Conservation (phyloP, 35 echinoderm and acorn worm species). For the Apostichopus parvimensis region DNA sequence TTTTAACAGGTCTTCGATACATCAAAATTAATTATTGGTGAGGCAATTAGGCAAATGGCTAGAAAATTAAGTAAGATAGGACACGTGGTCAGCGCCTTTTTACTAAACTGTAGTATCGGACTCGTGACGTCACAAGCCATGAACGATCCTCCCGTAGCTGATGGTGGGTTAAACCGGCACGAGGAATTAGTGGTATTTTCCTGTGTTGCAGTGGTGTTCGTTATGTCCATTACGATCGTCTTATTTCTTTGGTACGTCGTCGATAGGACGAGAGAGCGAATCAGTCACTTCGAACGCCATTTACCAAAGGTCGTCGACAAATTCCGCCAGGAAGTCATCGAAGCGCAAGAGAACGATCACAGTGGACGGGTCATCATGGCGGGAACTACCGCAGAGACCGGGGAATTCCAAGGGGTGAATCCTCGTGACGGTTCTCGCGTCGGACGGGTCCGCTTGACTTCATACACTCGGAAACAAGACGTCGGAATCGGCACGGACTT, state of each 20-base stretch:
- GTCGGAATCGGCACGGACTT: conserved; percentile 33
- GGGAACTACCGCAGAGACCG: background rate
- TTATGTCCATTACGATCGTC: conserved; percentile 34
- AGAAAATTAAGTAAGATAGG: no score
- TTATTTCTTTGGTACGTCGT: conserved; percentile 47
- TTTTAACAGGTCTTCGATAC: no score
- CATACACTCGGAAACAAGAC: conserved; percentile 37
- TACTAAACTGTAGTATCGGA: background rate
- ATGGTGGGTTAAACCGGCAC: conserved; percentile 10
- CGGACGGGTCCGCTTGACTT: conserved; percentile 20
- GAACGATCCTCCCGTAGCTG: background rate
- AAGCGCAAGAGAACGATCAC: background rate
- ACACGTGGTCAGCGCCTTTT: background rate
- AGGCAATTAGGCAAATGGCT: no score
- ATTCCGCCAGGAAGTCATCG: background rate
- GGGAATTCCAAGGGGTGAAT: conserved; percentile 1
- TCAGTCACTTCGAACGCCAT: conserved; percentile 41
- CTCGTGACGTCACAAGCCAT: conserved; percentile 1
- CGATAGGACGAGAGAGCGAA: conserved; percentile 28
- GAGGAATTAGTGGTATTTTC: conserved; percentile 38
- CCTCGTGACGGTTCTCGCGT: background rate
- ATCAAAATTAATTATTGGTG: no score
- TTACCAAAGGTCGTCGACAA: conserved; percentile 15
- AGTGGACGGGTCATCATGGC: conserved; percentile 9
- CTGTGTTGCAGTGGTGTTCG: conserved; percentile 15